Conservation (phyloP, 2,888 invertebrate genomes). For the Augiades crinisus region DNA sequence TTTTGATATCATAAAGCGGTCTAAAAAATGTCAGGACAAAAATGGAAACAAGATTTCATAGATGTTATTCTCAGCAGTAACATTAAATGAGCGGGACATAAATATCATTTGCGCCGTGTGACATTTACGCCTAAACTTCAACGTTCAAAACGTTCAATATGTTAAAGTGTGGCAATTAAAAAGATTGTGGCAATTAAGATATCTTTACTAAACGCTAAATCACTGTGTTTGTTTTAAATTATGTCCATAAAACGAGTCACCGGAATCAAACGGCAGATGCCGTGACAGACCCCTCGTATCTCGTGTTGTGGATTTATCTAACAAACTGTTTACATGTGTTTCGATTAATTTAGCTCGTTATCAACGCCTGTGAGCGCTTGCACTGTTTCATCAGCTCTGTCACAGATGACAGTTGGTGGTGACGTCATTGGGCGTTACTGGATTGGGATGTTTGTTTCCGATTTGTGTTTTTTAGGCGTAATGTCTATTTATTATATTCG, state of each 20-base stretch:
- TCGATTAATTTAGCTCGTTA: slow-evolving; percentile 66
- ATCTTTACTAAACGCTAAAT: slow-evolving; percentile 49
- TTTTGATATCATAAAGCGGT: no score
- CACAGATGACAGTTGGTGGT: slow-evolving; percentile 43
- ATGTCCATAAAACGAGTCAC: slow-evolving; percentile 63
- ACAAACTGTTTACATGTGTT: slow-evolving; percentile 73
- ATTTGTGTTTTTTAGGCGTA: background rate
- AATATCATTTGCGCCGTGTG: slow-evolving; percentile 4
- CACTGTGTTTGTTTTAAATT: slow-evolving; percentile 60
- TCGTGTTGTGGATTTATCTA: slow-evolving; percentile 56
- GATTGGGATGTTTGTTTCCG: background rate
- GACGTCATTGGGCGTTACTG: slow-evolving; percentile 34
- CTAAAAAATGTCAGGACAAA: no score
- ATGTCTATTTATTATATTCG: background rate
- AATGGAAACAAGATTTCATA: no score
- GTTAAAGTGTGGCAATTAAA: slow-evolving; percentile 35
- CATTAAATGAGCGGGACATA: background rate
- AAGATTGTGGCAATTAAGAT: slow-evolving; percentile 59
- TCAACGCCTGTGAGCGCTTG: slow-evolving; percentile 55
- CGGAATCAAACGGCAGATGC: slow-evolving; percentile 60
- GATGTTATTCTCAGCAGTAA: background rate
- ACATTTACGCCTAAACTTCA: slow-evolving; percentile 2
- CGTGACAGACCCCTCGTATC: slow-evolving; percentile 49
- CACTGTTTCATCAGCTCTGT: slow-evolving; percentile 58
- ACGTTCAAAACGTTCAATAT: slow-evolving; percentile 2